These are phyloP conservation scores for Glossosoma conforme DNA, from an alignment of 1,140 invertebrate species.

Conservation along the genomic window DNA sequence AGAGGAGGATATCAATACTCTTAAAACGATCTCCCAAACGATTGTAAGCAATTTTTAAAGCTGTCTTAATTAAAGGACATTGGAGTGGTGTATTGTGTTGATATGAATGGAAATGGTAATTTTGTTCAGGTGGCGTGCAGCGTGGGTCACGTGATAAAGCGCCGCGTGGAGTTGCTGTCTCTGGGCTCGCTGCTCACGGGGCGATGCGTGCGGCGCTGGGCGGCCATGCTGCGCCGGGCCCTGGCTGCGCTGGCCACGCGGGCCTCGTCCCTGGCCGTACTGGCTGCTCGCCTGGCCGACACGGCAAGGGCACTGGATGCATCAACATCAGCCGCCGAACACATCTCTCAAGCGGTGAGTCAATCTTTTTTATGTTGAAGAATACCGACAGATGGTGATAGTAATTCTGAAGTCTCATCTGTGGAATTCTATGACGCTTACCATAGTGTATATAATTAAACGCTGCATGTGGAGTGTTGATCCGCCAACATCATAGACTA, in stretches of 20 bases:
- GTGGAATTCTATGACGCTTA: too few species aligned
- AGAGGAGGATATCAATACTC: too few species aligned
- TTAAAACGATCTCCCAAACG: too few species aligned
- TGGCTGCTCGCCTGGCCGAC: constrained; percentile 30
- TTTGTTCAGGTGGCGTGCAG: constrained; percentile 62
- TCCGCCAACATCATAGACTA: too few species aligned
- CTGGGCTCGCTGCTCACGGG: constrained; percentile 38
- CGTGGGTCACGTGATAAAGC: constrained; percentile 77
- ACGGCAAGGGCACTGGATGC: constrained; percentile 32
- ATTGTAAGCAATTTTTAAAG: too few species aligned
- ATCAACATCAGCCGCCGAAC: constrained; percentile 22
- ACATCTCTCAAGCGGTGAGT: constrained; percentile 18
- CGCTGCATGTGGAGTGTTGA: too few species aligned
- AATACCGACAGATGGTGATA: too few species aligned
- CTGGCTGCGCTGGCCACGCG: constrained; percentile 32
- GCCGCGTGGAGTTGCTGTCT: constrained; percentile 63
- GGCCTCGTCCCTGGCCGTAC: constrained; percentile 32
- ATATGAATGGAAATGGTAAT: constrained; percentile 1
- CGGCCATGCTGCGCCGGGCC: constrained; percentile 37
- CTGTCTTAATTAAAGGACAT: too few species aligned
- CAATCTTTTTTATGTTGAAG: background rate
- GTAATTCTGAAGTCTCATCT: too few species aligned
- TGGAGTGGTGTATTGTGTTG: too few species aligned
- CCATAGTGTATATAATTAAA: too few species aligned
- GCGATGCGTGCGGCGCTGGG: constrained; percentile 41